A percentile compares a stretch with the other conserved stretches of the same genome.
phyloP scores from a whole-genome alignment of 2,113 vertebrate genomes.

The Tupaia tana region DNA sequence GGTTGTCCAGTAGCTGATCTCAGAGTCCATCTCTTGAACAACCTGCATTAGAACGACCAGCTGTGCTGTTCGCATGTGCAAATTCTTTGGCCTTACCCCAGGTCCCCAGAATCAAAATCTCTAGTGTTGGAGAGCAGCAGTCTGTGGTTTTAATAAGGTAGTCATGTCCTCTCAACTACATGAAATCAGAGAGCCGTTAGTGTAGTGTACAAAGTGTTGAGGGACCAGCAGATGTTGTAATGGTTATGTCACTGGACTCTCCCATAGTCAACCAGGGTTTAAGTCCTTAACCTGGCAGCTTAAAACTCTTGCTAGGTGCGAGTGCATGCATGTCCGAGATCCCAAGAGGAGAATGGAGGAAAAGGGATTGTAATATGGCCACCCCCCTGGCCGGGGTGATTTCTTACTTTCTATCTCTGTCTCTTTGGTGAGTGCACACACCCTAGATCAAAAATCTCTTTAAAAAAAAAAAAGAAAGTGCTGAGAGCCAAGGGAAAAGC shows the following conservation, averaged over 20 bases:
- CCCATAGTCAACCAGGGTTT: no score
- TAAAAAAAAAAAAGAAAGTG: background rate
- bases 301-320: no score
- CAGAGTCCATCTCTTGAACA: background rate
- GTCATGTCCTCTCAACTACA: background rate
- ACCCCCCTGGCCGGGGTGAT: no score
- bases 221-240: no score
- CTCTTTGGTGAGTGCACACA: no score
- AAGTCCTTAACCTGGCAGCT: no score
- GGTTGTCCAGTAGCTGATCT: background rate
- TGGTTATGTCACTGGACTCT: no score
- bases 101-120: background rate
- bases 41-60: background rate
- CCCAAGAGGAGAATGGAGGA: no score
- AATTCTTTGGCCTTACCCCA: background rate
- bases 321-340: no score
- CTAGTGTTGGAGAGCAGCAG: background rate
- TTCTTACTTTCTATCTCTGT: no score
- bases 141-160: background rate
- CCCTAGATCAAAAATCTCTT: no score
- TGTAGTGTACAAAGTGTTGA: background rate
- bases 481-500: background rate
- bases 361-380: no score
- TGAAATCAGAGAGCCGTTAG: background rate
- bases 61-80: background rate